Conservation (phyloP, 2,797 vertebrate genomes). For the Oreochromis grahami region DNA sequence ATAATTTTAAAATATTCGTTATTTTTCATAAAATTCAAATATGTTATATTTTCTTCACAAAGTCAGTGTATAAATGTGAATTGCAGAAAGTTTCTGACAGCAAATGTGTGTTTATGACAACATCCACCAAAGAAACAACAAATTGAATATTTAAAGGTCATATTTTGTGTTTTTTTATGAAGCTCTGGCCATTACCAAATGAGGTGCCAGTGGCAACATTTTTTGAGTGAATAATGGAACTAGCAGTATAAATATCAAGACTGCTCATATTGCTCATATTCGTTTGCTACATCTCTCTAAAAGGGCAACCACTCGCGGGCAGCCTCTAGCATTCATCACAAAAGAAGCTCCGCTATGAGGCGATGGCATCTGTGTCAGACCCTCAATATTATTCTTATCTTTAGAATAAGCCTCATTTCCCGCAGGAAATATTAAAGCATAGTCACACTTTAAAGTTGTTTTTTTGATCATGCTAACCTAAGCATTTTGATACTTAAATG, state of each 20-base stretch:
- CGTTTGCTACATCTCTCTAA: conserved; percentile 28
- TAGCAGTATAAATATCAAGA: conserved; percentile 29
- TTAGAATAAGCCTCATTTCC: neutral
- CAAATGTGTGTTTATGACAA: neutral
- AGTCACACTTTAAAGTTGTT: neutral
- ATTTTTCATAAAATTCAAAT: neutral
- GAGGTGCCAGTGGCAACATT: conserved; percentile 28
- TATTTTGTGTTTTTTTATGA: neutral
- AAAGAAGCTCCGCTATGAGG: neutral
- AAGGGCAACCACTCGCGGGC: conserved; percentile 44
- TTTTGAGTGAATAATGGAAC: conserved; percentile 36
- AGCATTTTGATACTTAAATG: neutral
- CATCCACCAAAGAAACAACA: neutral
- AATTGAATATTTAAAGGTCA: conserved; percentile 45
- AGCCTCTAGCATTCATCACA: conserved; percentile 43
- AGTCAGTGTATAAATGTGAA: neutral
- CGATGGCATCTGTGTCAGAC: neutral
- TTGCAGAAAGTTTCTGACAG: neutral
- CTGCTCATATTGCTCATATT: conserved; percentile 37
- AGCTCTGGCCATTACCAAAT: conserved; percentile 25
- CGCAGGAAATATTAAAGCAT: neutral
- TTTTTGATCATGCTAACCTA: neutral
- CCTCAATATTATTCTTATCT: neutral
- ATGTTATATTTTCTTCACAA: neutral
- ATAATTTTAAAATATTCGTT: neutral